Base-by-base conservation (phyloP, 2,797 vertebrate genomes). In the Sus cebifrons region DNA sequence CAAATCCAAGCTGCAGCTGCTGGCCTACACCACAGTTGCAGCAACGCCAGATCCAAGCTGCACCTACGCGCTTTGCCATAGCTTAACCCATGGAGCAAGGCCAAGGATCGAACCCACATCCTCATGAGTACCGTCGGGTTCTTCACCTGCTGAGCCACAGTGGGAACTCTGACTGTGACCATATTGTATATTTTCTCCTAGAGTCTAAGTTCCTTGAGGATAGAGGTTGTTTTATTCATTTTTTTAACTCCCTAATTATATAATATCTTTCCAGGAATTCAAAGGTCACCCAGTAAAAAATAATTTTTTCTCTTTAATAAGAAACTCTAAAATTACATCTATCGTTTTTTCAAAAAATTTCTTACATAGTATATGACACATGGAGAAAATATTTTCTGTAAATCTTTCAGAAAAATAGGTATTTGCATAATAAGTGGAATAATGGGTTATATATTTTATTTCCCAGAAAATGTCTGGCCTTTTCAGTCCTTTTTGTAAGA, bases 281-380 rank as follows among this genome's bases (percentile, higher is more conserved):
- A 89, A 78, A 96, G 95, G 25, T 77, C 58, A 90, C 20, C 21
- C 44, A 87, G 27, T 95, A 88, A 96, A 86, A 92, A 87, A 56
- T 16, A 81, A 77, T 36, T 89, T 74, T 94, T 95, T 32, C 65
- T 78, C 75, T 92, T 83, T 81, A 78, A 73, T 84, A 64, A n/a
- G 62, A 82, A 94, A 89, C 40, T 85, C 49, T 94, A 17, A 83
- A 74, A 67, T 94, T 91, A 91, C 60, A 70, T 29, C 40, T 77
- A 1, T 65, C 36, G 18, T 58, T 92, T 68, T 90, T 67, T 84
- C 3, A 36, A 32, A 81, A 83, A 36, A 73, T 95, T 87, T 91
- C 60, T 78, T 65, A 78, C 18, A 20, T 44, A 86, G 56, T 73
- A 3, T 21, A 23, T 86, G 56, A 60, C n/a, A 71, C 75, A 60